A percentile compares a stretch with the other conserved stretches of the same genome.
phyloP scores from a whole-genome alignment of 2,888 invertebrate genomes.

The Melieria omissa region DNA sequence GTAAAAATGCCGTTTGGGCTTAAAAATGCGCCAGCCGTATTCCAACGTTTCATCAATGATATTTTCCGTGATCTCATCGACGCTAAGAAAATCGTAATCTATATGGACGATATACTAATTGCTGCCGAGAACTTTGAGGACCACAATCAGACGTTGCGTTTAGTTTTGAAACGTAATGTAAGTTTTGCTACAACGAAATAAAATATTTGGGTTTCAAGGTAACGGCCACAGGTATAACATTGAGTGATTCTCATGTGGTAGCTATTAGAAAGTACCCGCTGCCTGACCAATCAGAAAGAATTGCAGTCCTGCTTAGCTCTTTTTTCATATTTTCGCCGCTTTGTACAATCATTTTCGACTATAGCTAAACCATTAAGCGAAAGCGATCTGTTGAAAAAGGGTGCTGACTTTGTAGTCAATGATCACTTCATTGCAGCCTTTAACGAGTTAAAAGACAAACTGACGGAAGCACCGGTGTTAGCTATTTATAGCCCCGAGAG shows the following conservation, averaged over 20 bases:
- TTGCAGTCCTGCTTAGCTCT: slow-evolving; percentile 8
- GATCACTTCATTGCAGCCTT: slow-evolving; percentile 5
- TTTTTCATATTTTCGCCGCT: slow-evolving; percentile 10
- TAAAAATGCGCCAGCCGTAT: slow-evolving; percentile 41
- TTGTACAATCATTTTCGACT: slow-evolving; percentile 12
- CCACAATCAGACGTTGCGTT: no score
- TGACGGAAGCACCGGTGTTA: slow-evolving; percentile 10
- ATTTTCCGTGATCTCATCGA: slow-evolving; percentile 17
- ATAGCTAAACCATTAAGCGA: slow-evolving; percentile 17
- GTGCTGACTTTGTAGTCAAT: not conserved
- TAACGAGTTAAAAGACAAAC: slow-evolving; percentile 1
- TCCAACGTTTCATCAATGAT: slow-evolving; percentile 36
- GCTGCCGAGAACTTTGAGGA: not conserved
- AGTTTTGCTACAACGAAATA: no score
- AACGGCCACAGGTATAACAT: no score
- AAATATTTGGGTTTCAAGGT: no score
- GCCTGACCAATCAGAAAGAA: slow-evolving; percentile 15
- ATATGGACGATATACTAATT: slow-evolving; percentile 20
- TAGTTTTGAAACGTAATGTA: no score
- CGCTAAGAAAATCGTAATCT: slow-evolving; percentile 2
- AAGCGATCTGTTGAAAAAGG: slow-evolving; percentile 13
- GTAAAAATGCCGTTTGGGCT: slow-evolving; percentile 30
- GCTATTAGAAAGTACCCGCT: slow-evolving; percentile 25
- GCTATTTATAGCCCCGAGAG: slow-evolving; percentile 15
- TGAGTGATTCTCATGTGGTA: slow-evolving; percentile 7